These are phyloP conservation scores for Bergia puertoricense DNA, from an alignment of 92 coral and sea anemone species.

Conservation along the genomic window DNA sequence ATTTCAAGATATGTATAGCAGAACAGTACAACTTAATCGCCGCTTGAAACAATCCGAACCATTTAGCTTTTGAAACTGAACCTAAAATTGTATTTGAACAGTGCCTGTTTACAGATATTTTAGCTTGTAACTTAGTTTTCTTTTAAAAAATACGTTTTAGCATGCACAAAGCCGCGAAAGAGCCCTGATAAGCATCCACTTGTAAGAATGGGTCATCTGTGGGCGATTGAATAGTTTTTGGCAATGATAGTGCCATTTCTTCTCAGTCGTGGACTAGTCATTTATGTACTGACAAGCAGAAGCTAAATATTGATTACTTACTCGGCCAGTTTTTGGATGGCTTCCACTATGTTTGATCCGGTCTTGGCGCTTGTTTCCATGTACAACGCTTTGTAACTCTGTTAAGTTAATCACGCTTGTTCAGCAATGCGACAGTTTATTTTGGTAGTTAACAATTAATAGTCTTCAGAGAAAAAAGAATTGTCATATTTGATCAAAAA, in stretches of 20 bases:
- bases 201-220: too few species aligned
- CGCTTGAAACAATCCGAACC: too few species aligned
- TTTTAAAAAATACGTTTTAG: too few species aligned
- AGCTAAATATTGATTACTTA: constrained; percentile 43
- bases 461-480: background rate
- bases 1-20: too few species aligned
- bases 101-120: too few species aligned
- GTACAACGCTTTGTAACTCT: constrained; percentile 88
- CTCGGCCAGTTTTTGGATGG: constrained; percentile 88
- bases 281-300: background rate
- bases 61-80: too few species aligned
- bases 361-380: constrained; percentile 96
- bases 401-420: background rate
- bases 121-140: too few species aligned
- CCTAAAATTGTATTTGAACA: too few species aligned
- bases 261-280: background rate
- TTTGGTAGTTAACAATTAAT: constrained; percentile 26
- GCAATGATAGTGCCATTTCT: background rate
- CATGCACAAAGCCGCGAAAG: too few species aligned
- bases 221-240: background rate
- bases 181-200: too few species aligned
- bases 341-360: constrained; percentile 80
- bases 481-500: background rate
- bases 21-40: too few species aligned
- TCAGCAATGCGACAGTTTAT: background rate